A percentile compares a stretch with the other conserved stretches of the same genome.
These are phyloP conservation scores for Drosophila repletoides DNA, from an alignment of 1,140 invertebrate genomes.

Conservation along the genomic window DNA sequence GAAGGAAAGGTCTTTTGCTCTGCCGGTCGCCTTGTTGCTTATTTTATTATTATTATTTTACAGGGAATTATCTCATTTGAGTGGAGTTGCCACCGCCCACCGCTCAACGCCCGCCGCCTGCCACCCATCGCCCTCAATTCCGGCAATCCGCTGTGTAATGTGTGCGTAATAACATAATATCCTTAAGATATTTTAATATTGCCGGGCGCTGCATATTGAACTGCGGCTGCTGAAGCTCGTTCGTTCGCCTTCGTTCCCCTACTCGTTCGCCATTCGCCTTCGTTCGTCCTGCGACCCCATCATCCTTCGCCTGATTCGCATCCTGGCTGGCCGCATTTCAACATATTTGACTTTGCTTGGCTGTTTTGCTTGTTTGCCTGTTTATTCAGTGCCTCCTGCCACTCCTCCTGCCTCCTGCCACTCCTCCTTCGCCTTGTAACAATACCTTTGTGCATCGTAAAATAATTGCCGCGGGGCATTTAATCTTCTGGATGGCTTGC, in stretches of 20 bases:
- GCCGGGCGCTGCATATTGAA: conserved; percentile 80
- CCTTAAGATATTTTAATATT: conserved; percentile 82
- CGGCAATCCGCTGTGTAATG: conserved; percentile 59
- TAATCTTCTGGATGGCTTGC: conserved; percentile 78
- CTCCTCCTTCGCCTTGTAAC: conserved; percentile 52
- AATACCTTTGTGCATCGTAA: conserved; percentile 82
- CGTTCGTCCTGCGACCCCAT: conserved; percentile 22
- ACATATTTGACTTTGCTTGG: conserved; percentile 78
- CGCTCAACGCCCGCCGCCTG: background rate
- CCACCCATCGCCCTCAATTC: background rate
- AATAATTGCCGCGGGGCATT: conserved; percentile 78
- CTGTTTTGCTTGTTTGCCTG: conserved; percentile 64
- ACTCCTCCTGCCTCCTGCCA: conserved; percentile 4
- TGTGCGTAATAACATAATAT: conserved; percentile 81
- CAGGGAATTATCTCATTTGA: conserved; percentile 82
- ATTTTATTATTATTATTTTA: conserved; percentile 82
- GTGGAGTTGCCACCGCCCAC: conserved; percentile 53
- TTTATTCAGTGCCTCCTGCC: conserved; percentile 45
- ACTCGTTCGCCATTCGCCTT: background rate
- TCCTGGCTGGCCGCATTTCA: conserved; percentile 73
- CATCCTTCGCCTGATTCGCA: conserved; percentile 4
- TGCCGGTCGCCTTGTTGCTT: conserved; percentile 41
- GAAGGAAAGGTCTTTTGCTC: conserved; percentile 16
- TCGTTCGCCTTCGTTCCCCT: background rate
- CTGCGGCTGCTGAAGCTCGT: conserved; percentile 58